Evolutionary conservation across 2,797 vertebrate genomes (phyloP).

Genomic region (Malacoctenus gilli): DNA sequence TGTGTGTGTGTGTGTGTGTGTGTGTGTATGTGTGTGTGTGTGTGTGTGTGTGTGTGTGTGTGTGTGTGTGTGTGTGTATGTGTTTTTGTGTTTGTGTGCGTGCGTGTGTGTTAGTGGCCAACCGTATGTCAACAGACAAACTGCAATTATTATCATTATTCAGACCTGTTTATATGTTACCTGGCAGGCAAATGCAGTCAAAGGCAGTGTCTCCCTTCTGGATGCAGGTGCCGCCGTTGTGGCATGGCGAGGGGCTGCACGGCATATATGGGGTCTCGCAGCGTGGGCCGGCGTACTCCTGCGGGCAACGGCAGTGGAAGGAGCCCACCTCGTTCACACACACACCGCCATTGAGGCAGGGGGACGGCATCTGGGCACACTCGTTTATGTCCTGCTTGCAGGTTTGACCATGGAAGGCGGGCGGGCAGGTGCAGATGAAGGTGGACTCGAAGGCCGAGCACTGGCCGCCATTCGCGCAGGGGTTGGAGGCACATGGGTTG

Average conservation of each 20-base stretch:
- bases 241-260: slow-evolving; percentile 95
- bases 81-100: no score
- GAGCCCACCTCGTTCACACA: slow-evolving; percentile 93
- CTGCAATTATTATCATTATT: no score
- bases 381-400: slow-evolving; percentile 94
- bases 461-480: slow-evolving; percentile 92
- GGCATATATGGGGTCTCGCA: slow-evolving; percentile 92
- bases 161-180: slow-evolving; percentile 74
- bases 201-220: slow-evolving; percentile 90
- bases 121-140: no score
- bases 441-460: slow-evolving; percentile 91
- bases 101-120: no score
- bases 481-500: slow-evolving; percentile 95
- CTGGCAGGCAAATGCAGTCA: slow-evolving; percentile 92
- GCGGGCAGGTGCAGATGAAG: slow-evolving; percentile 87
- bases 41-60: no score
- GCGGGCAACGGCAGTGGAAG: slow-evolving; percentile 88
- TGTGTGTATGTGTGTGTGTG: no score
- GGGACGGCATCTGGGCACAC: slow-evolving; percentile 80
- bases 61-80: no score
- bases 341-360: slow-evolving; percentile 86
- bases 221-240: slow-evolving; percentile 94
- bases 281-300: slow-evolving; percentile 85
- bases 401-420: slow-evolving; percentile 89
- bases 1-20: slow-evolving; percentile 34